Percentiles rank a stretch among this genome's conserved stretches.
phyloP scores from a whole-genome alignment of 2,797 vertebrate genomes.

The Dermochelys coriacea region DNA sequence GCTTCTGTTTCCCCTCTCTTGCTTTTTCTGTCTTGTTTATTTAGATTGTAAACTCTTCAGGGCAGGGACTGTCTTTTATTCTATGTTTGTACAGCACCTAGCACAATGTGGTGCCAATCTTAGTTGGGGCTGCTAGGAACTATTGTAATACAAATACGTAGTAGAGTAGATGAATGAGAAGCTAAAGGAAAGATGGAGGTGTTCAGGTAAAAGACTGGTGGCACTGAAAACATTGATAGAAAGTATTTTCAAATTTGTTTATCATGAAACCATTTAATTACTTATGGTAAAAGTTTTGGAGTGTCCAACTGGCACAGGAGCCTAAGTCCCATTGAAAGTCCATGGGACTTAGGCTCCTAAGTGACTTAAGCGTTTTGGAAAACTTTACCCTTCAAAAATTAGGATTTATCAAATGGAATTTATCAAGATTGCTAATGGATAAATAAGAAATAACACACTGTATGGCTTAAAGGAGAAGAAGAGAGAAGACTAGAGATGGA shows the following conservation, averaged over 20 bases:
- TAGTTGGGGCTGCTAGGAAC: background rate
- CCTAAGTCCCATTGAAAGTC: background rate
- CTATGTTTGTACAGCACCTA: background rate
- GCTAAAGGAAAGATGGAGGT: background rate
- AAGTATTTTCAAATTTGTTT: background rate
- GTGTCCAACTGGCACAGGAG: background rate
- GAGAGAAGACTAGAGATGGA: background rate
- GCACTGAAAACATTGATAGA: background rate
- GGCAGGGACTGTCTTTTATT: background rate
- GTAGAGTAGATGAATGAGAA: background rate
- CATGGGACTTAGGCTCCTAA: no score
- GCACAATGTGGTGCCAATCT: background rate
- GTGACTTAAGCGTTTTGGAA: background rate
- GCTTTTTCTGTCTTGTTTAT: background rate
- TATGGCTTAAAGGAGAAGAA: background rate
- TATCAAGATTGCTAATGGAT: slow-evolving; percentile 1
- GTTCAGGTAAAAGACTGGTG: background rate
- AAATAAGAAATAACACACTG: slow-evolving; percentile 4
- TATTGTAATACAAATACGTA: background rate
- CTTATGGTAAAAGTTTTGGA: background rate
- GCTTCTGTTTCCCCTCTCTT: background rate
- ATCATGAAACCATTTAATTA: background rate
- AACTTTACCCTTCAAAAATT: background rate
- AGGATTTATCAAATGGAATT: slow-evolving; percentile 16
- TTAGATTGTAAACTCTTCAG: background rate